phyloP scores from a whole-genome alignment of 2,888 invertebrate genomes.

The Saturnia japonica region DNA sequence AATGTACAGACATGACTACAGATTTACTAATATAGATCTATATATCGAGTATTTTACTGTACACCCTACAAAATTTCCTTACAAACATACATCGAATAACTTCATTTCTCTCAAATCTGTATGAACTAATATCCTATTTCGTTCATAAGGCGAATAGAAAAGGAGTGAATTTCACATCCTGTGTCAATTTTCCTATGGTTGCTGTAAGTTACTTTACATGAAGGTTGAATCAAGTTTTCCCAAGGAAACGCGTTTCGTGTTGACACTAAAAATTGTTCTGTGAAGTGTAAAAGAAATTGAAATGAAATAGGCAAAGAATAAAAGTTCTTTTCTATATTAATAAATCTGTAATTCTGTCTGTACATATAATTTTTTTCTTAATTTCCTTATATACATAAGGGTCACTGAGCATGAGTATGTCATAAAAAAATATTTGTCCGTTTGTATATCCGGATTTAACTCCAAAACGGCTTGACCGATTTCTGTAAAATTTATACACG shows the following conservation, averaged over 20 bases:
- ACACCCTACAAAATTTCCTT: neutral
- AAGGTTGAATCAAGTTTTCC: neutral
- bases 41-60: too few relatives aligned
- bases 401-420: too few relatives aligned
- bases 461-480: too few relatives aligned
- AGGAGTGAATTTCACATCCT: slow-evolving; percentile 3
- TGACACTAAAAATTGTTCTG: neutral
- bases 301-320: neutral
- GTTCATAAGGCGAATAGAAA: neutral
- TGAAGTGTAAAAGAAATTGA: neutral
- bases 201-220: neutral
- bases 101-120: neutral
- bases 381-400: too few relatives aligned
- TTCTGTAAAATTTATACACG: too few relatives aligned
- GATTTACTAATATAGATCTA: too few relatives aligned
- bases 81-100: neutral
- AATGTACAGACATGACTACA: too few relatives aligned
- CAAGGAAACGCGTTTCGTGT: neutral
- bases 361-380: too few relatives aligned
- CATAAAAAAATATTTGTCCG: too few relatives aligned
- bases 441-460: too few relatives aligned
- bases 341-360: too few relatives aligned
- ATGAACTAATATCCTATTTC: neutral
- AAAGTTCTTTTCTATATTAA: neutral
- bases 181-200: slow-evolving; percentile 1